A percentile compares a stretch with the other conserved stretches of the same genome.
Evolutionary conservation across 2,797 vertebrate genomes (phyloP).

Genomic region (Coccyzus lansbergi): DNA sequence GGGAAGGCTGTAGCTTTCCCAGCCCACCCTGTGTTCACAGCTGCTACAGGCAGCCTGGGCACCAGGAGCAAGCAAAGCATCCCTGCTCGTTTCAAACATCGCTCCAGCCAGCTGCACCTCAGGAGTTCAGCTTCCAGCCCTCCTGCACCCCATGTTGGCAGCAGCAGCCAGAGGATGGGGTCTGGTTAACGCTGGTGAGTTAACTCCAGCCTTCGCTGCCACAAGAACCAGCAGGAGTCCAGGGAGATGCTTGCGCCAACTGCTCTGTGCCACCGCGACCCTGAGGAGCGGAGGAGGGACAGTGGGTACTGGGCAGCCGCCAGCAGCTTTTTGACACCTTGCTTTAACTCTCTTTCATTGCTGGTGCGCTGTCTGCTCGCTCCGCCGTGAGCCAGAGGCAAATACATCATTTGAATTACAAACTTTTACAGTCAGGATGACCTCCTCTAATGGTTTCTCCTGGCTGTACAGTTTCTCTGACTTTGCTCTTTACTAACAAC

Average conservation of each 20-base stretch:
- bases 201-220: neutral
- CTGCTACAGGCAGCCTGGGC: neutral
- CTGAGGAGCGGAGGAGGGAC: neutral
- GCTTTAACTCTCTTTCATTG: neutral
- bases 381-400: neutral
- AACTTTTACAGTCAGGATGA: neutral
- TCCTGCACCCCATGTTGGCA: neutral
- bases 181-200: fast-evolving
- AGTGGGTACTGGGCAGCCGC: fast-evolving
- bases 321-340: neutral
- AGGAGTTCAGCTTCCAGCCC: neutral
- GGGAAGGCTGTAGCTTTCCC: neutral
- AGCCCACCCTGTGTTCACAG: neutral
- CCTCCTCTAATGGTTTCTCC: constrained; percentile 15
- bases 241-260: neutral
- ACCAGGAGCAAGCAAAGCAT: neutral
- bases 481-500: constrained; percentile 18
- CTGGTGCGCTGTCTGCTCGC: neutral
- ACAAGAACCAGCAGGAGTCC: neutral
- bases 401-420: constrained; percentile 14
- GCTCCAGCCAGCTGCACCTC: neutral
- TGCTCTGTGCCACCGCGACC: neutral
- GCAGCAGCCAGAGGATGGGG: neutral
- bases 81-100: neutral
- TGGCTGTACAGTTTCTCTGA: constrained; percentile 1